Conservation (phyloP, 2,113 vertebrate genomes). For the Pimephales promelas region DNA sequence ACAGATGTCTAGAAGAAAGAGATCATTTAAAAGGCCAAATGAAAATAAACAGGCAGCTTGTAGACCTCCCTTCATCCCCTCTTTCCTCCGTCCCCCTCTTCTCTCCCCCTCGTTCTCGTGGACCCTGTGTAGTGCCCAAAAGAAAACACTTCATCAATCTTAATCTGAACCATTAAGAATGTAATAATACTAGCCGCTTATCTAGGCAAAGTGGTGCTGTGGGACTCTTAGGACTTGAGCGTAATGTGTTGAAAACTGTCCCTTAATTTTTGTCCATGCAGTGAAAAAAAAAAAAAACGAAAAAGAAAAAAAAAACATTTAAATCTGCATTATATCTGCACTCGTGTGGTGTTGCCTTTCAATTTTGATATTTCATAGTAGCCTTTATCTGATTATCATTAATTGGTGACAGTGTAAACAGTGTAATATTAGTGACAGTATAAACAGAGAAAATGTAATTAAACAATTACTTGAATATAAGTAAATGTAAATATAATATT, state of each 20-base stretch:
- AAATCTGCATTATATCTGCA: neutral
- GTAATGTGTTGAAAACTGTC: constrained; percentile 52
- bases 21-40: constrained; percentile 79
- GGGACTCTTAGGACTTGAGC: constrained; percentile 52
- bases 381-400: neutral
- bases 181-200: constrained; percentile 62
- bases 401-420: neutral
- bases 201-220: constrained; percentile 55
- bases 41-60: constrained; percentile 77
- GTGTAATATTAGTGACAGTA: neutral
- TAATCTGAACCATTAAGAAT: constrained; percentile 70
- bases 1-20: constrained; percentile 80
- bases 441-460: neutral
- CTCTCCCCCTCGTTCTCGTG: constrained; percentile 46
- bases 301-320: too few species aligned
- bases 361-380: neutral
- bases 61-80: constrained; percentile 54
- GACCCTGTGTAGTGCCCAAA: constrained; percentile 74
- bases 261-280: constrained; percentile 15
- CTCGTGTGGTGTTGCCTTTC: neutral
- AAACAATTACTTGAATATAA: constrained; percentile 8
- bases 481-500: neutral
- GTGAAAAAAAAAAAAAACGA: too few species aligned
- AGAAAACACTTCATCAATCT: constrained; percentile 82
- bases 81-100: neutral